phyloP scores from a whole-genome alignment of 1,140 invertebrate species.

The Caerostris extrusa region DNA sequence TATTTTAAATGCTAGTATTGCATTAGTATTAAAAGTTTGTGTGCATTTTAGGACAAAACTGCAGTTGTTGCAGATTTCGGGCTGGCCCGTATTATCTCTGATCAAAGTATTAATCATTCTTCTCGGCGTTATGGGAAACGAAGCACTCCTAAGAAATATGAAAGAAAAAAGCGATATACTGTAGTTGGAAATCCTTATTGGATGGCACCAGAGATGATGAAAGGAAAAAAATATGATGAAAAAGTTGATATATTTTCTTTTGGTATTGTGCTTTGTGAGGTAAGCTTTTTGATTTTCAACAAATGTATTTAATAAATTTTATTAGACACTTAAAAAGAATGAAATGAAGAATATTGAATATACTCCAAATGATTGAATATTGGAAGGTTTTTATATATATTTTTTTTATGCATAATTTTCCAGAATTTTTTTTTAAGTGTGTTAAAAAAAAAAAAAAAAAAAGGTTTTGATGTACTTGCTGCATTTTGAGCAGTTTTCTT shows the following conservation, averaged over 20 bases:
- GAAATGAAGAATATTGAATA: too few relatives aligned
- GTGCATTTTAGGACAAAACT: constrained; percentile 85
- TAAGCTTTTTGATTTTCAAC: constrained; percentile 81
- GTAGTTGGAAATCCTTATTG: constrained; percentile 97
- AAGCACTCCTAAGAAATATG: constrained; percentile 83
- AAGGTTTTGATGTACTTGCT: too few relatives aligned
- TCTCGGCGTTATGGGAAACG: constrained; percentile 79
- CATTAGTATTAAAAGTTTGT: not conserved
- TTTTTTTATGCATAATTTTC: too few relatives aligned
- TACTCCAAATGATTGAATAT: too few relatives aligned
- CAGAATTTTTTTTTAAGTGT: too few relatives aligned
- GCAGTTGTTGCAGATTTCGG: constrained; percentile 98
- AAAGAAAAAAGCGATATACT: constrained; percentile 87
- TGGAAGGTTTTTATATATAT: too few relatives aligned
- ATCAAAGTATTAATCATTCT: constrained; percentile 82
- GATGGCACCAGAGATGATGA: constrained; percentile 99
- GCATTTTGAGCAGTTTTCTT: too few relatives aligned
- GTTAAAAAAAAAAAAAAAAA: too few relatives aligned
- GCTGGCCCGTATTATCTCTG: constrained; percentile 92
- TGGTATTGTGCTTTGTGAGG: constrained; percentile 97
- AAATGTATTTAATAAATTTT: too few relatives aligned
- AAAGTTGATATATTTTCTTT: constrained; percentile 98
- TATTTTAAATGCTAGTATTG: too few relatives aligned
- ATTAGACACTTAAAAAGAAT: too few relatives aligned
- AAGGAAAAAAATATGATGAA: constrained; percentile 96